A percentile compares a stretch with the other conserved stretches of the same genome.
Conservation (phyloP, 2,113 vertebrate species). For the Polypterus senegalus region DNA sequence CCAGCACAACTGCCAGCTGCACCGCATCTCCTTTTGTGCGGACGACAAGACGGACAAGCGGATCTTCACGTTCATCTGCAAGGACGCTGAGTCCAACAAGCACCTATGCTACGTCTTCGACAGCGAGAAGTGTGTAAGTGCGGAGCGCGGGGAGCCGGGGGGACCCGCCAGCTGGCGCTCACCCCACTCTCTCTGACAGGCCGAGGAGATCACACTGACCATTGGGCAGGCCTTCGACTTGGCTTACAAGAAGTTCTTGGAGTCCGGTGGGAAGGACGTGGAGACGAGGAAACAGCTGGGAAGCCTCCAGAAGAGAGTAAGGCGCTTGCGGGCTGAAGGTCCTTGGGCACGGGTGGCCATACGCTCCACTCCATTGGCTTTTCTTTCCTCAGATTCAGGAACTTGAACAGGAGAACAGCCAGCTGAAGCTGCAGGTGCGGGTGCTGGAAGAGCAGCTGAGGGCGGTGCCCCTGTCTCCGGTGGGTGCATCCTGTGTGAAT, state of each 20-base stretch:
- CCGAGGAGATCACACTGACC: slow-evolving; percentile 94
- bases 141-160: not conserved
- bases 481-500: slow-evolving; percentile 44
- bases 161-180: no score
- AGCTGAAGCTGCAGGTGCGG: slow-evolving; percentile 88
- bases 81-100: slow-evolving; percentile 93
- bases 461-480: slow-evolving; percentile 53
- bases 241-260: slow-evolving; percentile 96
- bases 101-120: slow-evolving; percentile 97
- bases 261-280: slow-evolving; percentile 96
- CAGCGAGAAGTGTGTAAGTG: slow-evolving; percentile 98
- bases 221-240: slow-evolving; percentile 97
- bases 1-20: slow-evolving; percentile 89
- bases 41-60: slow-evolving; percentile 98
- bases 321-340: slow-evolving; percentile 21
- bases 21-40: slow-evolving; percentile 96
- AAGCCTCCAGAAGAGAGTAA: slow-evolving; percentile 83
- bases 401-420: slow-evolving; percentile 85
- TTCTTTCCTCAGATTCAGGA: slow-evolving; percentile 81
- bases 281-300: slow-evolving; percentile 96
- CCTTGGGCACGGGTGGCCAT: no score
- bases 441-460: slow-evolving; percentile 82
- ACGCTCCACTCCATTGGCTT: no score
- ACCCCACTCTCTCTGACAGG: slow-evolving; percentile 38
- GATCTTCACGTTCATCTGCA: slow-evolving; percentile 98